A percentile compares a stretch with the other conserved stretches of the same genome.
Evolutionary conservation across 2,888 invertebrate species (phyloP).

Genomic region (Tinea trinotella): DNA sequence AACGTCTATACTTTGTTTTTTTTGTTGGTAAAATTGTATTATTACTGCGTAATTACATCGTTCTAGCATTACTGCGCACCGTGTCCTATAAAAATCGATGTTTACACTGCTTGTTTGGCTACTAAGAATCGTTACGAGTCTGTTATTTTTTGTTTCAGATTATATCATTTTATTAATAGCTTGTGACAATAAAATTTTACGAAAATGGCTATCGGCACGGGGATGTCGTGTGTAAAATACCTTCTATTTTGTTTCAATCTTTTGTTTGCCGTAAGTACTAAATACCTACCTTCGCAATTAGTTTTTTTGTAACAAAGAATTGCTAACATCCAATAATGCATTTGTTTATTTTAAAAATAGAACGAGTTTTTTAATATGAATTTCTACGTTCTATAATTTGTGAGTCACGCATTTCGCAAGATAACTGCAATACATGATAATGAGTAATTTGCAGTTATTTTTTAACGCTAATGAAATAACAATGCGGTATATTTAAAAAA

Average conservation of each 20-base stretch:
- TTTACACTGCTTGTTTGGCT: constrained; percentile 11
- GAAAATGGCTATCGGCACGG: constrained; percentile 82
- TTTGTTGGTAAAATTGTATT: too few relatives aligned
- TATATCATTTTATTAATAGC: constrained; percentile 29
- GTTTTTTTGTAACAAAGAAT: not conserved
- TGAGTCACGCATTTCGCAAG: not conserved
- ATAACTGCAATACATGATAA: not conserved
- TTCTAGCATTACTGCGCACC: not conserved
- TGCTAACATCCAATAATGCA: too few relatives aligned
- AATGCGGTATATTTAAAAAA: too few relatives aligned
- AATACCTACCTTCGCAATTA: too few relatives aligned
- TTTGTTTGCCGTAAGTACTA: constrained; percentile 90
- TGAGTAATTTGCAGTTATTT: not conserved
- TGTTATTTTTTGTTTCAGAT: constrained; percentile 56
- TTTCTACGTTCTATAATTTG: not conserved
- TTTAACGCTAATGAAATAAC: too few relatives aligned
- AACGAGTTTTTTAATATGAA: too few relatives aligned
- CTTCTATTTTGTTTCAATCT: constrained; percentile 90
- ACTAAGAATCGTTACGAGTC: constrained; percentile 29
- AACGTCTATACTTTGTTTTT: too few relatives aligned
- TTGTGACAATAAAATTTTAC: constrained; percentile 28
- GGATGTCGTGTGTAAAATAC: constrained; percentile 91
- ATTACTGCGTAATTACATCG: too few relatives aligned
- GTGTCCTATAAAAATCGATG: constrained; percentile 17
- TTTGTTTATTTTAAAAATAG: too few relatives aligned